A percentile compares a stretch with the other conserved stretches of the same genome.
Conservation (phyloP, 2,888 invertebrate genomes). For the Parnassius orleans region DNA sequence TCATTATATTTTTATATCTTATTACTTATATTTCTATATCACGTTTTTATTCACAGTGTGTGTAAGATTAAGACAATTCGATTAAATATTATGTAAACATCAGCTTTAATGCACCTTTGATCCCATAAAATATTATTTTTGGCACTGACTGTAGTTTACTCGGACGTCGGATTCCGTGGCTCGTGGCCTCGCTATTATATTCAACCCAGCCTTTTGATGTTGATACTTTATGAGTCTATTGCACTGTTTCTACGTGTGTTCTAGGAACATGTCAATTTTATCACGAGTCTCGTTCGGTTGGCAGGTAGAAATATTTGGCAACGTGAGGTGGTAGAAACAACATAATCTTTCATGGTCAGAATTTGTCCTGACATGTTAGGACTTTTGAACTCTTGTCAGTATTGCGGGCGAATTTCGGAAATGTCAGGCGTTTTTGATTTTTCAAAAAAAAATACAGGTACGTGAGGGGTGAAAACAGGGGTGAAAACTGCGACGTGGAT, state of each 20-base stretch:
- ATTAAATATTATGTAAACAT: conserved; percentile 11
- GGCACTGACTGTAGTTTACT: conserved; percentile 16
- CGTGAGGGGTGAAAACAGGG: too few species aligned
- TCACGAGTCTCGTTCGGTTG: not conserved
- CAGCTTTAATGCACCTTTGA: conserved; percentile 17
- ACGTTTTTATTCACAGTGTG: conserved; percentile 3
- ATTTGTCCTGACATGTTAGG: too few species aligned
- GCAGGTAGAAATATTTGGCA: too few species aligned
- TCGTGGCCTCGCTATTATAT: conserved; percentile 4
- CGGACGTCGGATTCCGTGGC: conserved; percentile 5
- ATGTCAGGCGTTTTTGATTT: too few species aligned
- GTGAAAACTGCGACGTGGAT: too few species aligned
- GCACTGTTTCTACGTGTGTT: conserved; percentile 10
- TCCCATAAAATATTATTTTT: conserved; percentile 22
- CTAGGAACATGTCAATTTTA: not conserved
- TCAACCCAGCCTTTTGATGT: conserved; percentile 18
- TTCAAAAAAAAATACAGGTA: too few species aligned
- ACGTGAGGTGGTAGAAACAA: too few species aligned
- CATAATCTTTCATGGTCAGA: too few species aligned
- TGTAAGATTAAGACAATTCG: conserved; percentile 1
- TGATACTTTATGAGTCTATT: conserved; percentile 23
- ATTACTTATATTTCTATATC: not conserved
- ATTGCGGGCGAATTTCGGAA: too few species aligned
- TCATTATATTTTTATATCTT: too few species aligned
- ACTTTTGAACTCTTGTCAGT: too few species aligned